phyloP scores from a whole-genome alignment of 2,113 vertebrate species.

The Rhinopomastus cyanomelas region DNA sequence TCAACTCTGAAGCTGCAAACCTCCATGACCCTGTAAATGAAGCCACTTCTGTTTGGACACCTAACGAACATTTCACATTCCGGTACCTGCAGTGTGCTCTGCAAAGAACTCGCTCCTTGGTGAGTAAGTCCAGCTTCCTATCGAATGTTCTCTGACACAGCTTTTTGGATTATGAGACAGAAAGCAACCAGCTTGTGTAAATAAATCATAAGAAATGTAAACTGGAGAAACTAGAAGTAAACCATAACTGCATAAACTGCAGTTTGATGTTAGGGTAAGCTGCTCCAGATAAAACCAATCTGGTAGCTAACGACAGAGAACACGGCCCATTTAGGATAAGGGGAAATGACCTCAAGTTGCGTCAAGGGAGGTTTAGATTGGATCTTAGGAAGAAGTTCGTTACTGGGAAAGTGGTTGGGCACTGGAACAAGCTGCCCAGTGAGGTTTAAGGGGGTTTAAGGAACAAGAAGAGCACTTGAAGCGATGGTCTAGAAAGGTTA shows the following conservation, averaged over 20 bases:
- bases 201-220: neutral
- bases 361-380: too few species aligned
- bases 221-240: neutral
- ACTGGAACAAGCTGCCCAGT: too few species aligned
- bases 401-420: too few species aligned
- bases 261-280: neutral
- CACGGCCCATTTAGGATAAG: neutral
- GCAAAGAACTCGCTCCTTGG: neutral
- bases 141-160: neutral
- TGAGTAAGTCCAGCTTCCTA: neutral
- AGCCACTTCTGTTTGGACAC: neutral
- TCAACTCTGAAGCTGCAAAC: neutral
- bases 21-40: accelerated
- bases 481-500: too few species aligned
- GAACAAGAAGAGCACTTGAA: too few species aligned
- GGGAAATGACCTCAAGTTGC: too few species aligned
- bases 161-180: neutral
- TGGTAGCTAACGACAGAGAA: neutral
- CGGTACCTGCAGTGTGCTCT: neutral
- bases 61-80: neutral
- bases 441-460: too few species aligned
- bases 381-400: too few species aligned
- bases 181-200: neutral
- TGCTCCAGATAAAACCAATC: neutral
- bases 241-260: neutral